A percentile compares a stretch with the other conserved stretches of the same genome.
Conservation (phyloP, 2,888 invertebrate species). For the Drosophila rellima region DNA sequence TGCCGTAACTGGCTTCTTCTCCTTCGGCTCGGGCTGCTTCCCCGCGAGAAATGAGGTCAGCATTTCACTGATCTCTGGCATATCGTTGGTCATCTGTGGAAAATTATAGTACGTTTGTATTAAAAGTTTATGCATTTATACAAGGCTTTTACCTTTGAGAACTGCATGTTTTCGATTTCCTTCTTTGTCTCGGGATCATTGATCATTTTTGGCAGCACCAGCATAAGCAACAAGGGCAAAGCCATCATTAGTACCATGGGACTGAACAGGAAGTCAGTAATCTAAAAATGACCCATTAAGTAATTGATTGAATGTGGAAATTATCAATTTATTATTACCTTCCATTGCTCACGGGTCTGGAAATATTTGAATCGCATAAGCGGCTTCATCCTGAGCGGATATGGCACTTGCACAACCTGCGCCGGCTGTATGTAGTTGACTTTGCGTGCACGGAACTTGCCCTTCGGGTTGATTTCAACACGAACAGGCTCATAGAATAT, state of each 20-base stretch:
- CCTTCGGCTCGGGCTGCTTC: slow-evolving; percentile 86
- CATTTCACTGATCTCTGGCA: slow-evolving; percentile 98
- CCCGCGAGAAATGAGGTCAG: slow-evolving; percentile 95
- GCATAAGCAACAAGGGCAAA: slow-evolving; percentile 94
- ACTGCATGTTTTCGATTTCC: slow-evolving; percentile 95
- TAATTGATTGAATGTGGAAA: neutral
- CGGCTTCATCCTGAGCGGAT: slow-evolving; percentile 96
- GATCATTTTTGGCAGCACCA: slow-evolving; percentile 98
- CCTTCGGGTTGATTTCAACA: slow-evolving; percentile 98
- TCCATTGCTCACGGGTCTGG: slow-evolving; percentile 98
- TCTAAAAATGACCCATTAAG: slow-evolving; percentile 61
- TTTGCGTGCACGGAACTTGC: slow-evolving; percentile 97
- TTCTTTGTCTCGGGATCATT: slow-evolving; percentile 99
- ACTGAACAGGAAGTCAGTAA: slow-evolving; percentile 98
- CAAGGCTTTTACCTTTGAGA: slow-evolving; percentile 81
- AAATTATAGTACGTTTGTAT: neutral
- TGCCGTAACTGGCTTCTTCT: slow-evolving; percentile 82
- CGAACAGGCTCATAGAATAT: slow-evolving; percentile 96
- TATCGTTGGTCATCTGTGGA: slow-evolving; percentile 92
- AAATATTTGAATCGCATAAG: slow-evolving; percentile 94
- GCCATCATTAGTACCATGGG: slow-evolving; percentile 99
- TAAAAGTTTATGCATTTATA: no score
- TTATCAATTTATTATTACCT: slow-evolving; percentile 84
- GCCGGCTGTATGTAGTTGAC: slow-evolving; percentile 97
- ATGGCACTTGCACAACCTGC: slow-evolving; percentile 95